Base-by-base conservation (phyloP, 2,113 vertebrate genomes). In the Cygnus atratus region DNA sequence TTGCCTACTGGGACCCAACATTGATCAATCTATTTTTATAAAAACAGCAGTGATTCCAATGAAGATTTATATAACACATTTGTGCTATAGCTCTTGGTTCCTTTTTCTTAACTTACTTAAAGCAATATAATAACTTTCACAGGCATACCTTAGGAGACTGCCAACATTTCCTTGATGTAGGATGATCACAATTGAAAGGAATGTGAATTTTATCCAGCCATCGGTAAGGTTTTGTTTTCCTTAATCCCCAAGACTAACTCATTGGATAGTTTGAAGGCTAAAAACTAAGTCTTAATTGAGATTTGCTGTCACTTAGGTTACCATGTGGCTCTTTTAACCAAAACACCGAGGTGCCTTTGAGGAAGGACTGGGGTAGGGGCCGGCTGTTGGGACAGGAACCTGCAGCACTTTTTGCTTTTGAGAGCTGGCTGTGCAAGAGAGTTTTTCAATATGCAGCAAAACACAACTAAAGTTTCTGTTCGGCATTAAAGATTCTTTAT, bases 181-280 rank as follows among this genome's bases (percentile, higher is more conserved):
- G 61, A 83, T 98, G 97, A 98, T 95, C 91, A 96, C 96, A 97
- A 95, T 96, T 79, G 95, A 97, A 98, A 98, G 93, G 98, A 98
- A 98, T 98, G 97, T 65, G 95, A 93, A 83, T 97, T 96, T 95
- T 93, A 93, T 96, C 94, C 95, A 97, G 86, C 89, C 48, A 28
- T 88, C 50, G 1, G 88, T 88, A 96, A 89, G 90, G 75, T 89
- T 97, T 96, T 96, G 96, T 97, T 97, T 96, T 97, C 85, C 90
- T 94, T 98, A 97, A 96, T 97, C 96, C 95, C 80, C 62, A 83
- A 95, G 96, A 96, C 95, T 93, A 97, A 97, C 97, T 96, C 93
- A 96, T 14, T 91, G 93, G 55, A 83, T 82, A 70, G 91, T 76
- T 97, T 80, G 72, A 91, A 95, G 93, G 81, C 96, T 97, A 75